Evolutionary conservation across 92 coral and sea anemone species (phyloP).

Genomic region (Palythoa grandiflora): DNA sequence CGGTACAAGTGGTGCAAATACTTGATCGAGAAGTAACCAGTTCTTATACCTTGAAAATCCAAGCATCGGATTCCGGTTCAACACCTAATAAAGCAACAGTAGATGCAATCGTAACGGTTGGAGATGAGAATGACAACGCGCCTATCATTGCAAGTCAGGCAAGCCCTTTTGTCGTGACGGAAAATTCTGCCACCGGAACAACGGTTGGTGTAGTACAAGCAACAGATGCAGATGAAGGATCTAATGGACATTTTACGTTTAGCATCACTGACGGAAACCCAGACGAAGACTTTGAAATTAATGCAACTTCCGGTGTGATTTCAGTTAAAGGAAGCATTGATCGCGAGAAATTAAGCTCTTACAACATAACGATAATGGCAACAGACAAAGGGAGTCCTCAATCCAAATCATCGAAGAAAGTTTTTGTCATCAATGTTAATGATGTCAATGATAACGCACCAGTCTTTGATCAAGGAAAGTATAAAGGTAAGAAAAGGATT

Average conservation of each 20-base stretch:
- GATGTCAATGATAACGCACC: conserved; percentile 92
- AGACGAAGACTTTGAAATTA: conserved; percentile 65
- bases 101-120: conserved; percentile 69
- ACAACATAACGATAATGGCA: conserved; percentile 75
- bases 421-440: conserved; percentile 66
- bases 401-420: conserved; percentile 62
- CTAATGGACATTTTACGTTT: conserved; percentile 68
- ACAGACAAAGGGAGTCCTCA: conserved; percentile 84
- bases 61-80: conserved; percentile 81
- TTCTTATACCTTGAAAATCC: conserved; percentile 62
- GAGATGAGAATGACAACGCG: conserved; percentile 94
- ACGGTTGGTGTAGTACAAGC: conserved; percentile 78
- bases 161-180: conserved; percentile 63
- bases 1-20: conserved; percentile 55
- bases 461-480: conserved; percentile 53
- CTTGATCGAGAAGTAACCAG: conserved; percentile 70
- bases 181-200: conserved; percentile 63
- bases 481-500: conserved; percentile 68
- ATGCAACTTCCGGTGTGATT: conserved; percentile 70
- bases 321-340: conserved; percentile 80
- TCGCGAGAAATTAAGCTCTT: conserved; percentile 69
- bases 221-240: conserved; percentile 84
- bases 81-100: conserved; percentile 43
- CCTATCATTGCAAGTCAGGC: conserved; percentile 73
- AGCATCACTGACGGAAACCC: conserved; percentile 70